Percentiles rank a stretch among this genome's conserved stretches.
Conservation (phyloP, 1,140 invertebrate genomes). For the Teleopsis dalmanni region DNA sequence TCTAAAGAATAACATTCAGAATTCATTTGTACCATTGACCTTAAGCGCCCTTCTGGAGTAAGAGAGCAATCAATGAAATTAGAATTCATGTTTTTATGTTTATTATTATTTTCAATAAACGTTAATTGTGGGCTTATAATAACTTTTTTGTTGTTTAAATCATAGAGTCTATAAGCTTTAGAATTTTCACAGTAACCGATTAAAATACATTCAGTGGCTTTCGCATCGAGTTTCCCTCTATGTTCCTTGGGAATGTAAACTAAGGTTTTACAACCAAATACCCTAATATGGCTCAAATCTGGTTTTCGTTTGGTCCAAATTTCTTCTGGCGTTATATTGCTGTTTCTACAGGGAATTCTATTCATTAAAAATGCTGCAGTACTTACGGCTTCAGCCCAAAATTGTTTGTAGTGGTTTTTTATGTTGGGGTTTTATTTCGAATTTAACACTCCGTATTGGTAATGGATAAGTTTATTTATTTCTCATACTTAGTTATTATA, state of each 20-base stretch:
- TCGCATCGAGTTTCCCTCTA: conserved; percentile 21
- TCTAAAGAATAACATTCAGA: background rate
- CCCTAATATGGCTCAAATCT: background rate
- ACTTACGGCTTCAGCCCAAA: conserved; percentile 47
- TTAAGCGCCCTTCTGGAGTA: background rate
- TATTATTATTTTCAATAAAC: conserved; percentile 20
- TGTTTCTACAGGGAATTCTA: conserved; percentile 6
- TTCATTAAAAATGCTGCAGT: conserved; percentile 18
- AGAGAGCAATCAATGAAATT: background rate
- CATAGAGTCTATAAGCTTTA: conserved; percentile 29
- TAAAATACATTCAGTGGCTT: conserved; percentile 24
- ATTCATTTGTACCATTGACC: background rate
- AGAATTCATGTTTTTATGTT: background rate
- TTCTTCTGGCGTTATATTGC: conserved; percentile 14
- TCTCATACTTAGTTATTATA: too few species aligned
- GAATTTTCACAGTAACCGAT: conserved; percentile 29
- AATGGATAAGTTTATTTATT: too few species aligned
- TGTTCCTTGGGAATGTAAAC: conserved; percentile 18
- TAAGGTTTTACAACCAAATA: conserved; percentile 10
- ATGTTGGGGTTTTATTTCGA: too few species aligned
- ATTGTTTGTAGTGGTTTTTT: conserved; percentile 29
- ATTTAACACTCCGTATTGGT: too few species aligned
- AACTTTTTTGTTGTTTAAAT: too few species aligned
- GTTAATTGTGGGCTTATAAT: conserved; percentile 26
- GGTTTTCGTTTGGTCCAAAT: conserved; percentile 3